These are phyloP conservation scores for Epinotia bilunana DNA, from an alignment of 2,888 invertebrate genomes.

Conservation along the genomic window DNA sequence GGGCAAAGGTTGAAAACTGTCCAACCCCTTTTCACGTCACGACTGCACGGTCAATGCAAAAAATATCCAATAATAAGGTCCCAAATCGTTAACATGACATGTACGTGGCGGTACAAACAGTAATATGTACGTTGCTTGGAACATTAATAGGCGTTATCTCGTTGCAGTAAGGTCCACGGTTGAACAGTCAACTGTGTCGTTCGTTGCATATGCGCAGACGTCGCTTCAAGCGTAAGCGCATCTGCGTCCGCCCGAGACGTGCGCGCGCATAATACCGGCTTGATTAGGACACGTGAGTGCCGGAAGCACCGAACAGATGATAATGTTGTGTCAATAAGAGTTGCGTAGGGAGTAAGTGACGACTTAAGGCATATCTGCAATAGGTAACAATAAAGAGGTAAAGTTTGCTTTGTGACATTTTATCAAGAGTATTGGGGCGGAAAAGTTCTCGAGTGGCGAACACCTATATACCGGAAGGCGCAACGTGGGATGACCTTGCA, in stretches of 20 bases:
- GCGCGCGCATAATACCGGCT: constrained; percentile 30
- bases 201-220: not conserved
- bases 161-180: not conserved
- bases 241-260: constrained; percentile 27
- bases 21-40: too few species aligned
- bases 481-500: too few species aligned
- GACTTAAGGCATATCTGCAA: not conserved
- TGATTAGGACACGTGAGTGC: constrained; percentile 8
- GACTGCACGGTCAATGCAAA: too few species aligned
- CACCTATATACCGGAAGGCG: too few species aligned
- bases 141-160: not conserved
- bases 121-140: too few species aligned
- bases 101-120: not conserved
- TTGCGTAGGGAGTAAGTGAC: not conserved
- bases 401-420: too few species aligned
- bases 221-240: constrained; percentile 2
- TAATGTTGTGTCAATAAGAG: not conserved
- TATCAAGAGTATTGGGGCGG: too few species aligned
- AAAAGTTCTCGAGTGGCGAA: too few species aligned
- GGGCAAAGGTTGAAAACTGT: too few species aligned
- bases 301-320: constrained; percentile 11
- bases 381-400: too few species aligned
- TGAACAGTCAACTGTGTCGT: not conserved
- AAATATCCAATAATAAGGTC: too few species aligned
- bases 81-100: not conserved